Percentiles rank a stretch among this genome's conserved stretches.
These are phyloP conservation scores for Tangara arthus DNA, from an alignment of 2,797 vertebrate genomes.

Conservation along the genomic window DNA sequence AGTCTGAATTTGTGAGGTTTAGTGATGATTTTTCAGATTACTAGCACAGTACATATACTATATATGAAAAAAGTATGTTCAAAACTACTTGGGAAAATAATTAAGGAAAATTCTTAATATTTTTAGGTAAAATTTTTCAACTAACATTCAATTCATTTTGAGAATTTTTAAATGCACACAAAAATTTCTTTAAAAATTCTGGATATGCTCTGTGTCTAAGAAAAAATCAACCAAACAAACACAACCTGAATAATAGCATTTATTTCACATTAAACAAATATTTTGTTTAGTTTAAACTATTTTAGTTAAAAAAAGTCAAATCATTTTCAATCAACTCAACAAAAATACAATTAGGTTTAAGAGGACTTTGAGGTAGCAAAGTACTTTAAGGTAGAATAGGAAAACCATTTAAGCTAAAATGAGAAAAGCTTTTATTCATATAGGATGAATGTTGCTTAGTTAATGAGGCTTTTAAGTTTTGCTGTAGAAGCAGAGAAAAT, in stretches of 20 bases:
- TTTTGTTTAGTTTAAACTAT: background rate
- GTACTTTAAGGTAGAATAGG: background rate
- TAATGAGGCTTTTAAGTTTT: background rate
- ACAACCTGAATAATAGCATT: background rate
- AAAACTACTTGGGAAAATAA: background rate
- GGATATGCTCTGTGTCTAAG: background rate
- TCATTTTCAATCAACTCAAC: background rate
- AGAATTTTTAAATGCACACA: background rate
- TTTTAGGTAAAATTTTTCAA: background rate
- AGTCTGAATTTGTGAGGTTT: background rate
- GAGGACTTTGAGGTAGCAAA: background rate
- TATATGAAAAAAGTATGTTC: background rate
- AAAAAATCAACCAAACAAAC: fast-evolving
- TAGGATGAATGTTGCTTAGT: background rate
- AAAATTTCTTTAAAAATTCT: background rate
- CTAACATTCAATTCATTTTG: background rate
- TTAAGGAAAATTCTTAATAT: background rate
- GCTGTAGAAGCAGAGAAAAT: background rate
- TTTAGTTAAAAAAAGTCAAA: background rate
- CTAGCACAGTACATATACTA: fast-evolving
- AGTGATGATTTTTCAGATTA: background rate
- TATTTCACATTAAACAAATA: background rate
- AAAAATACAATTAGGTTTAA: background rate
- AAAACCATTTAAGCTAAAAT: background rate
- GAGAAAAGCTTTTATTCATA: background rate